phyloP scores from a whole-genome alignment of 2,113 vertebrate genomes.

The Epinephelus cyanopodus region DNA sequence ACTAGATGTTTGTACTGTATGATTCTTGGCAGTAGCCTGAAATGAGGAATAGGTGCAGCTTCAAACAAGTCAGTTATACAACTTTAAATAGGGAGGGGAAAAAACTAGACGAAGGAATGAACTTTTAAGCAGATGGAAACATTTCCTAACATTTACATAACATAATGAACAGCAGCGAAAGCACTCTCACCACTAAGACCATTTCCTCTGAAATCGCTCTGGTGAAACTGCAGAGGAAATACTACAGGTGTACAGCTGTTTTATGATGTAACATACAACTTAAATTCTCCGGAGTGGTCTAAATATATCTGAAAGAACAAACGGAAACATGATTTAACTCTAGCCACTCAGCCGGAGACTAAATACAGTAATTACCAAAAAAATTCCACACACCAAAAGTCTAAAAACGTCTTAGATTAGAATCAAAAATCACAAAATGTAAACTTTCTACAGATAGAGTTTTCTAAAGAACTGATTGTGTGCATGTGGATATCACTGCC shows the following conservation, averaged over 20 bases:
- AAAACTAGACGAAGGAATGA: slow-evolving; percentile 5
- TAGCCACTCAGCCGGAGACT: slow-evolving; percentile 34
- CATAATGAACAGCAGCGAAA: slow-evolving; percentile 17
- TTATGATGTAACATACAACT: slow-evolving; percentile 39
- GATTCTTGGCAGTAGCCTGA: not conserved
- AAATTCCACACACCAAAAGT: slow-evolving; percentile 35
- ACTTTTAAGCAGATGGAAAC: slow-evolving; percentile 24
- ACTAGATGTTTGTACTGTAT: not conserved
- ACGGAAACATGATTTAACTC: slow-evolving; percentile 51
- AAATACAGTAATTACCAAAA: slow-evolving; percentile 54
- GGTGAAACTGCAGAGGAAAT: slow-evolving; percentile 32
- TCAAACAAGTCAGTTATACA: not conserved
- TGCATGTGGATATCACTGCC: not conserved
- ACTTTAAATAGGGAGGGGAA: not conserved
- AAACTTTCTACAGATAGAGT: slow-evolving; percentile 30
- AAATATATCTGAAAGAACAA: slow-evolving; percentile 36
- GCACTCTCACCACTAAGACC: slow-evolving; percentile 14
- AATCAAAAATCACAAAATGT: slow-evolving; percentile 36
- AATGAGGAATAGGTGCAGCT: not conserved
- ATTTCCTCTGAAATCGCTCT: slow-evolving; percentile 47
- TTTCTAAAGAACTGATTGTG: slow-evolving; percentile 7
- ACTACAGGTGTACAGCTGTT: slow-evolving; percentile 27
- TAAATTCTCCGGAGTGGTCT: slow-evolving; percentile 24
- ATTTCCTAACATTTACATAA: slow-evolving; percentile 41
- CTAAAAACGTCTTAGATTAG: slow-evolving; percentile 16